Percentiles rank a stretch among this genome's conserved stretches.
These are phyloP conservation scores for Argentina silus DNA, from an alignment of 2,797 vertebrate genomes.

Conservation along the genomic window DNA sequence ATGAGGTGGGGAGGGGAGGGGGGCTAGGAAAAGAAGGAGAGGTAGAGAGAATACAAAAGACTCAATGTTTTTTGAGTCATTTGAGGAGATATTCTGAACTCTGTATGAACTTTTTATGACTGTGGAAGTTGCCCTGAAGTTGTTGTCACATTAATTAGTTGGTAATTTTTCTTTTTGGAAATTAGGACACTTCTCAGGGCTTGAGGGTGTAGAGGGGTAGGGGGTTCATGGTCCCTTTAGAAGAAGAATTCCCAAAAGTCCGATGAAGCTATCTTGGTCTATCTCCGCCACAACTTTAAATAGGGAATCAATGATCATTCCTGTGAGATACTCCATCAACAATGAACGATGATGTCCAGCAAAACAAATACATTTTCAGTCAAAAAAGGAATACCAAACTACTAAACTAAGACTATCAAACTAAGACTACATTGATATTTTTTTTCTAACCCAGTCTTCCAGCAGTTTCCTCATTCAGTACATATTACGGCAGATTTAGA, in stretches of 20 bases:
- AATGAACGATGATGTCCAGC: background rate
- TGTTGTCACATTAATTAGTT: constrained; percentile 51
- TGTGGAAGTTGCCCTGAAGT: constrained; percentile 4
- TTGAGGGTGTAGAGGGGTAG: constrained; percentile 22
- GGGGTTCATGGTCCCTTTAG: background rate
- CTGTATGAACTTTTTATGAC: too few relatives aligned
- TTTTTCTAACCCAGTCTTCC: background rate
- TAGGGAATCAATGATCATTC: background rate
- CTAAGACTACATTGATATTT: background rate
- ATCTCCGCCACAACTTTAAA: constrained; percentile 24
- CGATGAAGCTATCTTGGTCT: constrained; percentile 36
- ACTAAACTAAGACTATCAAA: background rate
- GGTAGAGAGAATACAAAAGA: background rate
- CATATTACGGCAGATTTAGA: constrained; percentile 7
- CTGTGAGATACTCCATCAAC: background rate
- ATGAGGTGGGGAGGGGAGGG: background rate
- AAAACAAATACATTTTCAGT: background rate
- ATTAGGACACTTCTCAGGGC: too few relatives aligned
- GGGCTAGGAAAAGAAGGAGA: background rate
- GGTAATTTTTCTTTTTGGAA: constrained; percentile 35
- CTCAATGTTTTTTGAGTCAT: background rate
- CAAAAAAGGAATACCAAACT: background rate
- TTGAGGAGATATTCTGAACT: background rate
- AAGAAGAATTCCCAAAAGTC: constrained; percentile 43
- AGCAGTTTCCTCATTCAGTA: constrained; percentile 29